phyloP scores from a whole-genome alignment of 2,797 vertebrate genomes.

The Poecilia picta region DNA sequence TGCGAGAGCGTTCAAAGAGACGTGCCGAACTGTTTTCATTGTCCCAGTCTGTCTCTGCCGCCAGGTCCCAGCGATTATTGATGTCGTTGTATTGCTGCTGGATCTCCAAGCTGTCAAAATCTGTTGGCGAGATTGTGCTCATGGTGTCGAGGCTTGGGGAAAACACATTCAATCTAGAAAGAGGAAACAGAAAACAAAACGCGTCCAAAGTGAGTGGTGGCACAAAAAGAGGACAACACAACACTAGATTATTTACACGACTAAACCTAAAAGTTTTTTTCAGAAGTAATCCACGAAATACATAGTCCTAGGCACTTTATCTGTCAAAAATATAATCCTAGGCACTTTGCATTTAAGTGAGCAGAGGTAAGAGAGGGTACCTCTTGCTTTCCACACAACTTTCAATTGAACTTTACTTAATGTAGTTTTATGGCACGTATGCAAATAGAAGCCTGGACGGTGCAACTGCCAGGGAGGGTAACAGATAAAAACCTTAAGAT shows the following conservation, averaged over 20 bases:
- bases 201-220: conserved; percentile 19
- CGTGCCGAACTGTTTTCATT: conserved; percentile 95
- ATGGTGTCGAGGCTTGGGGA: conserved; percentile 79
- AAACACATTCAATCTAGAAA: conserved; percentile 68
- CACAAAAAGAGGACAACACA: neutral
- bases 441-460: conserved; percentile 53
- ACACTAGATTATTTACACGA: conserved; percentile 1
- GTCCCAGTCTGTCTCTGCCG: conserved; percentile 91
- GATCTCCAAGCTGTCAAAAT: conserved; percentile 95
- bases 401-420: conserved; percentile 32
- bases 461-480: conserved; percentile 35
- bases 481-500: conserved; percentile 52
- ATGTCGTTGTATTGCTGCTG: conserved; percentile 96
- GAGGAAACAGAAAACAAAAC: conserved; percentile 33
- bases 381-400: conserved; percentile 18
- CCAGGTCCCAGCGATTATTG: conserved; percentile 95
- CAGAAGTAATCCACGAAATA: neutral
- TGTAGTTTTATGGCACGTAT: conserved; percentile 36
- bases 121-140: conserved; percentile 92
- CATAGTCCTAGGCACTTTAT: neutral
- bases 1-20: conserved; percentile 92
- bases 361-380: conserved; percentile 7
- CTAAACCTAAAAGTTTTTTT: conserved; percentile 22
- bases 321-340: conserved; percentile 5
- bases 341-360: conserved; percentile 14